Percentiles rank a stretch among this genome's conserved stretches.
Evolutionary conservation across 2,888 invertebrate genomes (phyloP).

Genomic region (Tyria jacobaeae): DNA sequence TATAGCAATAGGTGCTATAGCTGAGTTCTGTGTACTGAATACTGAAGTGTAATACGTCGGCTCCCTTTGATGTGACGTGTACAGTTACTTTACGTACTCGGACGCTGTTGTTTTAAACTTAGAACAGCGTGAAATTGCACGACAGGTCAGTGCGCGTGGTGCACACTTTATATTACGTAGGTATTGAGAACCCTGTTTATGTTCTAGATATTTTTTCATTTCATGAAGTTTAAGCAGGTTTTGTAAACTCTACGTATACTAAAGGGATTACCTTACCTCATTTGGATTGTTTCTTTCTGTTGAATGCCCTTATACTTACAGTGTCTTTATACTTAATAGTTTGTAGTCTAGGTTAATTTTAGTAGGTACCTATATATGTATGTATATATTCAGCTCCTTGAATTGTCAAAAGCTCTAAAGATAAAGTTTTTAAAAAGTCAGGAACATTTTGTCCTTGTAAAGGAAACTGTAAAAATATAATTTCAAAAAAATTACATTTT

Average conservation of each 20-base stretch:
- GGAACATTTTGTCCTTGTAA: too few species aligned
- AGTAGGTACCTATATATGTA: too few species aligned
- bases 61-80: constrained; percentile 57
- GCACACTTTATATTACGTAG: constrained; percentile 46
- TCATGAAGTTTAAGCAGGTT: constrained; percentile 5
- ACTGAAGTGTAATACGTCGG: constrained; percentile 33
- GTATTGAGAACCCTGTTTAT: constrained; percentile 20
- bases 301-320: background rate
- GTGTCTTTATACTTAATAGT: too few species aligned
- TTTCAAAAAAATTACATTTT: too few species aligned
- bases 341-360: too few species aligned
- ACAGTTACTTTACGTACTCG: constrained; percentile 38
- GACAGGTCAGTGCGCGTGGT: constrained; percentile 76
- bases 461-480: too few species aligned
- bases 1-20: background rate
- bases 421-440: too few species aligned
- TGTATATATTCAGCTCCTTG: too few species aligned
- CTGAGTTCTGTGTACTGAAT: constrained; percentile 9
- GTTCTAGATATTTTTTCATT: constrained; percentile 33
- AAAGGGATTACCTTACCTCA: background rate
- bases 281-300: background rate
- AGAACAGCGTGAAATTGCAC: constrained; percentile 76
- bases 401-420: too few species aligned
- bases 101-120: constrained; percentile 66
- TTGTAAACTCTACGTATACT: background rate